A percentile compares a stretch with the other conserved stretches of the same genome.
phyloP scores from a whole-genome alignment of 2,113 vertebrate species.

The Dendrocopos noguchii region DNA sequence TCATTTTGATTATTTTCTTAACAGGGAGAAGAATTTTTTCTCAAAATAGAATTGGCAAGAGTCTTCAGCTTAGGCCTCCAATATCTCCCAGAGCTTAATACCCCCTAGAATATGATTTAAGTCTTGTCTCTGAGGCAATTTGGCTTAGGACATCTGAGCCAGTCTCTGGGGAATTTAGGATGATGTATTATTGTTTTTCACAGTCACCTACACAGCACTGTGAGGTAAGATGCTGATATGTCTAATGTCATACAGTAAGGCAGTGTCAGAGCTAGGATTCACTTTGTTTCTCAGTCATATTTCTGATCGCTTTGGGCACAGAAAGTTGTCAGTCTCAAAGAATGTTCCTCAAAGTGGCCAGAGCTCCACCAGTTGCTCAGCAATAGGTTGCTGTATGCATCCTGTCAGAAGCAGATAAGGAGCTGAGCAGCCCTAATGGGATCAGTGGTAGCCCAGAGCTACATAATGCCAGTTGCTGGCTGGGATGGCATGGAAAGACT shows the following conservation, averaged over 20 bases:
- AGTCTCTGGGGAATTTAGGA: constrained; percentile 25
- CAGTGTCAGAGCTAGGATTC: not conserved
- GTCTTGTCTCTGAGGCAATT: constrained; percentile 16
- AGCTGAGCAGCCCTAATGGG: constrained; percentile 4
- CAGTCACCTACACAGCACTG: constrained; percentile 46
- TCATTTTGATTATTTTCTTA: constrained; percentile 16
- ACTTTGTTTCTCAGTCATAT: not conserved
- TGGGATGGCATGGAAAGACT: not conserved
- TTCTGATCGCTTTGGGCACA: not conserved
- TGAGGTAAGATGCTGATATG: constrained; percentile 18
- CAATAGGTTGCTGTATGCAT: not conserved
- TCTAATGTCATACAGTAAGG: constrained; percentile 11
- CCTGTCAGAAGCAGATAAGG: constrained; percentile 49
- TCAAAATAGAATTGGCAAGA: constrained; percentile 47
- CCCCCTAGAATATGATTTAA: constrained; percentile 10
- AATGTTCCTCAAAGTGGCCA: not conserved
- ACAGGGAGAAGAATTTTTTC: constrained; percentile 13
- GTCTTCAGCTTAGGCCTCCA: constrained; percentile 3
- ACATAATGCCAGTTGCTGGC: not conserved
- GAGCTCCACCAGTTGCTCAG: not conserved
- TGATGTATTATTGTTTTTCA: constrained; percentile 47
- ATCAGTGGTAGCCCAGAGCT: constrained; percentile 24
- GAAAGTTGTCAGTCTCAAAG: constrained; percentile 4
- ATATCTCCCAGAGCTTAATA: constrained; percentile 49
- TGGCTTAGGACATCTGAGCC: not conserved